Percentiles rank a stretch among this genome's conserved stretches.
phyloP scores from a whole-genome alignment of 2,888 invertebrate species.

The Drosophila borborema region DNA sequence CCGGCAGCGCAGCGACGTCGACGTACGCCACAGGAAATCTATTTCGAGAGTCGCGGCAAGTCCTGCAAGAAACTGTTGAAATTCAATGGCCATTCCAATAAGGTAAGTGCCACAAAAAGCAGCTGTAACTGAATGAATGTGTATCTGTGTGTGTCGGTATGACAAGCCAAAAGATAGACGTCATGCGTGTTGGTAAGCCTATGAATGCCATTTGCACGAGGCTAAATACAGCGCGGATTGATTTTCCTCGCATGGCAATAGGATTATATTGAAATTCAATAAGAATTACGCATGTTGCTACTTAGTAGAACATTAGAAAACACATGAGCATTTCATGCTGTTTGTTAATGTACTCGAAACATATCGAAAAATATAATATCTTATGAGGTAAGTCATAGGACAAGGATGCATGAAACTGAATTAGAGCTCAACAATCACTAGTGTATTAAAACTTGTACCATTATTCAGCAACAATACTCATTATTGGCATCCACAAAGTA shows the following conservation, averaged over 20 bases:
- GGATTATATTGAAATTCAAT: not conserved
- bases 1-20: slow-evolving; percentile 73
- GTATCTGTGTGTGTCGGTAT: slow-evolving; percentile 8
- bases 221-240: not conserved
- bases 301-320: too few relatives aligned
- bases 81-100: slow-evolving; percentile 93
- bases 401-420: not conserved
- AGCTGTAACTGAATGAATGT: not conserved
- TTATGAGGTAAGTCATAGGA: not conserved
- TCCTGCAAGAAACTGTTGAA: slow-evolving; percentile 92
- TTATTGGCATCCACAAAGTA: too few relatives aligned
- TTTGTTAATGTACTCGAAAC: too few relatives aligned
- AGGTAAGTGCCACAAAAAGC: slow-evolving; percentile 86
- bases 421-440: too few relatives aligned
- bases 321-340: too few relatives aligned
- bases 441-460: too few relatives aligned
- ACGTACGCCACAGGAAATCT: slow-evolving; percentile 87
- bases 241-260: not conserved
- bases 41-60: slow-evolving; percentile 92
- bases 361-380: too few relatives aligned
- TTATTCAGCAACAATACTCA: too few relatives aligned
- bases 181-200: slow-evolving; percentile 22
- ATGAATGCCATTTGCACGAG: slow-evolving; percentile 24
- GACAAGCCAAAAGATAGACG: slow-evolving; percentile 23
- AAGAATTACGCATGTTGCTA: too few relatives aligned